phyloP scores from a whole-genome alignment of 2,113 vertebrate genomes.

The Talpa occidentalis region DNA sequence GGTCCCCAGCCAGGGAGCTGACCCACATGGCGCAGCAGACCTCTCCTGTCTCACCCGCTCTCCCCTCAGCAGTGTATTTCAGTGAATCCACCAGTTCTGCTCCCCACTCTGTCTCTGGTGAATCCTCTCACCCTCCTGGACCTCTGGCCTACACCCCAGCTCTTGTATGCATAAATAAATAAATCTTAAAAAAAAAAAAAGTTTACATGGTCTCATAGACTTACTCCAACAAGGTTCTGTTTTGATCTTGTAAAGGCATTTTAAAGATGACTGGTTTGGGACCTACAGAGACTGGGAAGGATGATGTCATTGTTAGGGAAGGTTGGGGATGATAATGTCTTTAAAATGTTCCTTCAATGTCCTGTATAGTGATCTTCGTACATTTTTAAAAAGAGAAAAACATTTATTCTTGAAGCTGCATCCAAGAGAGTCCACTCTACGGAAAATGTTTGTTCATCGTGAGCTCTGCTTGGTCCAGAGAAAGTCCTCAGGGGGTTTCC shows the following conservation, averaged over 20 bases:
- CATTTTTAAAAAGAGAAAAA: slow-evolving; percentile 53
- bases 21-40: too few species aligned
- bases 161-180: too few species aligned
- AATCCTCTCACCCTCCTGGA: too few species aligned
- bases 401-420: slow-evolving; percentile 65
- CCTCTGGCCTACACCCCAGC: too few species aligned
- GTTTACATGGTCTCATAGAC: not conserved
- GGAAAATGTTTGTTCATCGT: not conserved
- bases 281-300: not conserved
- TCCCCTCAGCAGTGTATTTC: too few species aligned
- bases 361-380: slow-evolving; percentile 45
- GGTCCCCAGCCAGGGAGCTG: too few species aligned
- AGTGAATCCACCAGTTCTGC: too few species aligned
- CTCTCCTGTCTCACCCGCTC: too few species aligned
- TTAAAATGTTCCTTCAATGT: not conserved
- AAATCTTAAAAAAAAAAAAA: too few species aligned
- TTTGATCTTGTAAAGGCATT: slow-evolving; percentile 34
- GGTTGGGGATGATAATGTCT: not conserved
- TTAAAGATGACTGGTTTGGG: slow-evolving; percentile 18
- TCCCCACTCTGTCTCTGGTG: too few species aligned
- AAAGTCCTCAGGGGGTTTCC: not conserved
- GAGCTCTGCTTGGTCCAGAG: not conserved
- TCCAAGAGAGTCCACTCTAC: slow-evolving; percentile 6
- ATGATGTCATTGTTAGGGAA: not conserved
- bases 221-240: not conserved